Base-by-base conservation (phyloP, 2,113 vertebrate genomes). In the Emydocephalus ijimae region DNA sequence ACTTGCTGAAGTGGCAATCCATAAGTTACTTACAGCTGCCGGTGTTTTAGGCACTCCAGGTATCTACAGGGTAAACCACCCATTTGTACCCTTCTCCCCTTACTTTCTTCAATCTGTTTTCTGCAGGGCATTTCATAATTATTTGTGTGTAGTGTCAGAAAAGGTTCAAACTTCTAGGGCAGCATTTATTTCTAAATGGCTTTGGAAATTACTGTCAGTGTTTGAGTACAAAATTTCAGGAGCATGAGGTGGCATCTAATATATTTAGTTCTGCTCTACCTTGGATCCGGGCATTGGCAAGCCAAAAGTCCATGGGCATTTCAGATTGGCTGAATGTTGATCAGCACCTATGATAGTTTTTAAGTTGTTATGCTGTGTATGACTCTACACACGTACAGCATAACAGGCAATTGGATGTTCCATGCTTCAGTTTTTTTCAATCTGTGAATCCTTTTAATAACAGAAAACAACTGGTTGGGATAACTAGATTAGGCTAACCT, bases 171-270 rank as follows among this genome's bases (percentile, higher is more conserved):
- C 21, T 5, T 24, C 21, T 10, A 89, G n/a, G 20, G 21, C 85
- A 86, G 0, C 88, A 89, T 93, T 95, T 56, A 89, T 93, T 95
- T 56, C 92, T 93, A 93, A 92, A 92, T 87, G 91, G 90, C 91
- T 96, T 94, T 95, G 94, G 91, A 95, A 95, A 57, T 88, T 94
- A 29, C 50, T 56, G 48, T 92, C 61, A 74, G 39, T 88, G 55
- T 87, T 92, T 91, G 95, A 74, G 43, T 52, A 6, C 0, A 81
- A 91, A 45, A 10, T 34, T 94, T 85, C 90, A 45, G 56, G 87
- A 45, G 92, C 93, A 91, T 85, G 90, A 24, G n/a, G 91, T 88
- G 87, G 90, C 92, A 89, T 69, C 91, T 85, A 34, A 91, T 55
- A 87, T 87, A 94, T 90, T 85, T 48, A 43, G 2, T 91, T 18